A percentile compares a stretch with the other conserved stretches of the same genome.
phyloP scores from a whole-genome alignment of 2,888 invertebrate genomes.

The Gari tellinella region DNA sequence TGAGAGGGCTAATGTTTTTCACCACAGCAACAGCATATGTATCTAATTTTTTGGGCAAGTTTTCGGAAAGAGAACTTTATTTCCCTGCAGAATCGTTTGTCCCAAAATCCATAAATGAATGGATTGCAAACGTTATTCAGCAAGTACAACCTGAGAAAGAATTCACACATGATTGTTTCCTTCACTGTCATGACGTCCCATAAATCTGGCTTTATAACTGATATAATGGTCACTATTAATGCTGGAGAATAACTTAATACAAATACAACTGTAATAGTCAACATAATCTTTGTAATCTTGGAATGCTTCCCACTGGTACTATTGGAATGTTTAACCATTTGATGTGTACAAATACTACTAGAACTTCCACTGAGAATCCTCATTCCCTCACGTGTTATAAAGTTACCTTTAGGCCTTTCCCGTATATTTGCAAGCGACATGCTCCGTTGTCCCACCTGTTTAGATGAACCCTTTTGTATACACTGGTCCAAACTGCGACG shows the following conservation, averaged over 20 bases:
- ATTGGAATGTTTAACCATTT: too few species aligned
- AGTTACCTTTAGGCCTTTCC: too few species aligned
- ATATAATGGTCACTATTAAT: slow-evolving; percentile 48
- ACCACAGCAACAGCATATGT: neutral
- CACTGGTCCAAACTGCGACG: too few species aligned
- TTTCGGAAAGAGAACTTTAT: slow-evolving; percentile 32
- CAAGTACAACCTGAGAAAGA: slow-evolving; percentile 54
- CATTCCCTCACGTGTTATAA: slow-evolving; percentile 1
- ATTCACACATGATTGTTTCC: slow-evolving; percentile 44
- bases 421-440: neutral
- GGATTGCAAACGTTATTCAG: slow-evolving; percentile 66
- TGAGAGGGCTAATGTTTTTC: too few species aligned
- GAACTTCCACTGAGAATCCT: slow-evolving; percentile 17
- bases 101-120: slow-evolving; percentile 65
- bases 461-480: too few species aligned
- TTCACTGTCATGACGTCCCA: slow-evolving; percentile 42
- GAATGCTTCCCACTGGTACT: slow-evolving; percentile 30
- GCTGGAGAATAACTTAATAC: slow-evolving; percentile 60
- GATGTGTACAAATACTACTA: neutral
- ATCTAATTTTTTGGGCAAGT: neutral
- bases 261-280: slow-evolving; percentile 60
- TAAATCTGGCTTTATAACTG: slow-evolving; percentile 39
- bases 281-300: slow-evolving; percentile 64
- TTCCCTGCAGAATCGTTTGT: slow-evolving; percentile 60
- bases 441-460: too few species aligned